A percentile compares a stretch with the other conserved stretches of the same genome.
Evolutionary conservation across 2,888 invertebrate species (phyloP).

Genomic region (Caenorhabditis wallacei): DNA sequence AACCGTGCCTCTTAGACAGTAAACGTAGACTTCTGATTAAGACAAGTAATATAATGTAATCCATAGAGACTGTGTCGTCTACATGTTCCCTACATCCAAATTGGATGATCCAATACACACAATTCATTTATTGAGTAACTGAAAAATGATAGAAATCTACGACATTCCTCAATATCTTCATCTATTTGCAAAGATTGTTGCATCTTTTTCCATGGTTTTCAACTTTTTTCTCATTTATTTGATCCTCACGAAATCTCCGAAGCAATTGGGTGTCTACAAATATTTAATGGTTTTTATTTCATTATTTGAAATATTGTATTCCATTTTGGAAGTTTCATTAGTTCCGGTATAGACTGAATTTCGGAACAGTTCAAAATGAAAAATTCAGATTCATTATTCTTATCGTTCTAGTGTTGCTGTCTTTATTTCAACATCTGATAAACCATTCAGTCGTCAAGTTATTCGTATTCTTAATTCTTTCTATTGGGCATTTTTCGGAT

Average conservation of each 20-base stretch:
- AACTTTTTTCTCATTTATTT: slow-evolving; percentile 29
- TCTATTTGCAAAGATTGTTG: slow-evolving; percentile 11
- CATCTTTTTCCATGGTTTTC: neutral
- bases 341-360: slow-evolving; percentile 10
- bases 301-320: slow-evolving; percentile 33
- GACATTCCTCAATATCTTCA: slow-evolving; percentile 21
- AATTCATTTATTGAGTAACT: neutral
- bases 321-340: slow-evolving; percentile 5
- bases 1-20: no score
- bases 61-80: no score
- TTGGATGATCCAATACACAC: no score
- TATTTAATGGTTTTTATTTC: slow-evolving; percentile 33
- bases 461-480: slow-evolving; percentile 3
- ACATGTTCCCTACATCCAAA: no score
- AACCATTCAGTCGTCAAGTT: neutral
- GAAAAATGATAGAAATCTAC: slow-evolving; percentile 1
- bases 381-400: slow-evolving; percentile 20
- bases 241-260: slow-evolving; percentile 37
- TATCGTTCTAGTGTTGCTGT: slow-evolving; percentile 22
- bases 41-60: no score
- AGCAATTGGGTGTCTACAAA: slow-evolving; percentile 43
- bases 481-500: slow-evolving; percentile 41
- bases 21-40: no score
- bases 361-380: neutral
- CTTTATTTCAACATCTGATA: slow-evolving; percentile 7